Evolutionary conservation across 2,797 vertebrate genomes (phyloP), one percentile per base, ranked within the genome.

Genomic region (Podarcis siculus): DNA sequence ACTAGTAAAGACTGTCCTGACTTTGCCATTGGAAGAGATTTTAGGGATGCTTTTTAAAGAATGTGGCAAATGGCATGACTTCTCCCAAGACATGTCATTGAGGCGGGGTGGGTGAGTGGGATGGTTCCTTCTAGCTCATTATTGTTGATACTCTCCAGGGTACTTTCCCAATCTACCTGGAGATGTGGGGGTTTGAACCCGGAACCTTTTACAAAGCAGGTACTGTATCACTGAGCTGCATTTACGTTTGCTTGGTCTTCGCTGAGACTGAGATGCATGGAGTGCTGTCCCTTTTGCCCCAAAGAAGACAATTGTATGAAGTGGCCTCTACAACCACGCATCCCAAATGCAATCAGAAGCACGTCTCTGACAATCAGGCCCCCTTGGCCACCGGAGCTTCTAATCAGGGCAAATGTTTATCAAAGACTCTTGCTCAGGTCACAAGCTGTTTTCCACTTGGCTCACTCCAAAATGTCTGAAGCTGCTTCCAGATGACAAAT

Each of bases 331-430:
- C 39, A 2, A n/a, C 78, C 0, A 0, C 8, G 42, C 82, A 76
- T 81, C 81, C 49, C 27, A 79, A 82, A 61, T 7, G 12, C 58
- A 86, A 78, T 86, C 87, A 86, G 66, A 72, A 30, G 49, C 37
- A 23, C 37, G 64, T 49, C 37, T 61, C n/a, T 64, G 32, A 0
- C 69, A 76, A 55, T n/a, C 84, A 82, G 71, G 71, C 27, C 49
- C 35, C 32, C 69, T 25, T 32, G 66, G 77, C 64, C 30, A 87
- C 69, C n/a, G 2, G 0, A 2, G 32, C 27, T 75, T 17, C 86
- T 83, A 90, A 0, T 49, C 86, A 76, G 85, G 58, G 27, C 37
- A 73, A 89, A 86, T 1, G 8, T 8, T 92, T 2, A 23, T 75
- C 82, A 6, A 73, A 27, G 0, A 4, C n/a, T 32, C 79, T 89